These are phyloP conservation scores for Platycercus adscitus DNA, from an alignment of 2,113 vertebrate species.

Conservation along the genomic window DNA sequence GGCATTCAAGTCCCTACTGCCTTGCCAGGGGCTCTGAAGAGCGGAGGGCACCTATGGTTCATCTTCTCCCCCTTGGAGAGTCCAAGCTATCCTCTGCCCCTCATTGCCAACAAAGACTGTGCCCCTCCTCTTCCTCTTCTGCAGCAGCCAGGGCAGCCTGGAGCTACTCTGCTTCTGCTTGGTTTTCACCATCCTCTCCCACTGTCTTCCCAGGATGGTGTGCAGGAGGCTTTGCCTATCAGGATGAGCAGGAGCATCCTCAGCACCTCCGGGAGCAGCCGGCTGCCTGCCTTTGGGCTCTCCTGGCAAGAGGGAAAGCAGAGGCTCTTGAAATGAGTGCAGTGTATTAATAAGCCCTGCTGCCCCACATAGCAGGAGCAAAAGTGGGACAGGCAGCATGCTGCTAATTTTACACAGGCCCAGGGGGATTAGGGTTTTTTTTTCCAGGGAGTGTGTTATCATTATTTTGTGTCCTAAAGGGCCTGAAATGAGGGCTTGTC, in stretches of 20 bases:
- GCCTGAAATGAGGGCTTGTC: conserved; percentile 13
- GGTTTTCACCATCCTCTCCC: not conserved
- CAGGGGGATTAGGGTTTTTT: not conserved
- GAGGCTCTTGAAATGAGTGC: not conserved
- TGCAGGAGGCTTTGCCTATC: not conserved
- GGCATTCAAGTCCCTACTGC: not conserved
- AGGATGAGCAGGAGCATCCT: not conserved
- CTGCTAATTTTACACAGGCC: conserved; percentile 49
- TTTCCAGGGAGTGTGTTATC: conserved; percentile 4
- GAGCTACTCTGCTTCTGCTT: not conserved
- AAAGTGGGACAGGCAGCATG: conserved; percentile 59
- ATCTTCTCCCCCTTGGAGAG: not conserved
- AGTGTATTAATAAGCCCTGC: conserved; percentile 29
- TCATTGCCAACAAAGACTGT: not conserved
- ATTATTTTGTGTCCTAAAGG: conserved; percentile 52
- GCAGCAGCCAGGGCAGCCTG: not conserved
- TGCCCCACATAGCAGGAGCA: conserved; percentile 28
- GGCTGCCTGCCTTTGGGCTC: not conserved
- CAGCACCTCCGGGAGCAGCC: not conserved
- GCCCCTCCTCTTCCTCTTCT: not conserved
- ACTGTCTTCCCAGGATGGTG: not conserved
- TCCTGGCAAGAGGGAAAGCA: not conserved
- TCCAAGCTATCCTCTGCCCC: not conserved
- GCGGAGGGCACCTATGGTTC: not conserved
- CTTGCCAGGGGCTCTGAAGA: not conserved